phyloP scores from a whole-genome alignment of 2,113 vertebrate genomes.

The Neoarius graeffei region DNA sequence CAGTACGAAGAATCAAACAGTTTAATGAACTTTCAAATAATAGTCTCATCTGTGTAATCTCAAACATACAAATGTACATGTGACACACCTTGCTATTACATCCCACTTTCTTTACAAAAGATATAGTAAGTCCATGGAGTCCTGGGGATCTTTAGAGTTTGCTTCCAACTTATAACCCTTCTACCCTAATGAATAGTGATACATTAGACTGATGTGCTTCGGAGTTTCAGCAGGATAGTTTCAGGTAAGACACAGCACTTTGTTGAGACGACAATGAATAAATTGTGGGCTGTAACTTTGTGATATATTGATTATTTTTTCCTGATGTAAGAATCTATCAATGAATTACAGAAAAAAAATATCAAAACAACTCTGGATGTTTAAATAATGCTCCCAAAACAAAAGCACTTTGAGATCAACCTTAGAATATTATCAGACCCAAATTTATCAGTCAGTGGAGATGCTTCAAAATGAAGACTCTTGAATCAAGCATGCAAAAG shows the following conservation, averaged over 20 bases:
- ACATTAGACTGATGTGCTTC: background rate
- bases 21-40: constrained; percentile 93
- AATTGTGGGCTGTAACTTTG: background rate
- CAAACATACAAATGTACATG: constrained; percentile 86
- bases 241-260: background rate
- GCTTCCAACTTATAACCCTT: constrained; percentile 25
- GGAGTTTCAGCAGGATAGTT: constrained; percentile 4
- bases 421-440: background rate
- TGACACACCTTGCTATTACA: constrained; percentile 76
- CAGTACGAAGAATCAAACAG: constrained; percentile 79
- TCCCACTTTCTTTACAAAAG: constrained; percentile 80
- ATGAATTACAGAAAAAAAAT: background rate
- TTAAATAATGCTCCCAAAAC: constrained; percentile 27
- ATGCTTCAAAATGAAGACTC: background rate
- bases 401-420: background rate
- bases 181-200: background rate
- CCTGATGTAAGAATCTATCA: background rate
- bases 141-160: background rate
- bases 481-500: constrained; percentile 2
- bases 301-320: background rate
- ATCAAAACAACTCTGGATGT: constrained; percentile 11
- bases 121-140: constrained; percentile 70
- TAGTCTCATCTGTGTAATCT: constrained; percentile 81
- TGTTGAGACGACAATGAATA: background rate
- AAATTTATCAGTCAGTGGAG: constrained; percentile 30